Evolutionary conservation across 2,113 vertebrate genomes (phyloP), one percentile per base, ranked within the genome.

Genomic region (Ptilorrhoa leucosticta): DNA sequence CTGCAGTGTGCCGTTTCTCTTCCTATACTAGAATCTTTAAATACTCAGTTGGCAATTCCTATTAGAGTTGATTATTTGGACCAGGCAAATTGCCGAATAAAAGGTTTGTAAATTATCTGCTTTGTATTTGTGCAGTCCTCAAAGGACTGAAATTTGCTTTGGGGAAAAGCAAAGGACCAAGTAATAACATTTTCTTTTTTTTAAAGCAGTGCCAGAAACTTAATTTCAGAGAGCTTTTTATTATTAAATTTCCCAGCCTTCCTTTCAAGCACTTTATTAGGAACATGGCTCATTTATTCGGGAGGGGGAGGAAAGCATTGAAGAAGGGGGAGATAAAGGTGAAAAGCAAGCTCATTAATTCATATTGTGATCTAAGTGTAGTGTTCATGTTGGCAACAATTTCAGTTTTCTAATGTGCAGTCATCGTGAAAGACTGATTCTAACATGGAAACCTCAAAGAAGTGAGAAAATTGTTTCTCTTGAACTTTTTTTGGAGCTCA

Each of bases 131-230:
- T 73, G 81, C 16, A 26, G 56, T 89, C 75, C 77, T 97, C 93
- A 96, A 95, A 96, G 85, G 94, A 91, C 65, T 97, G 73, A 93
- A 96, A 94, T 96, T 93, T 95, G 64, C 91, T 91, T 44, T 93
- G 84, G 86, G 91, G 76, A 89, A 96, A 97, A 97, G 87, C 68
- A 83, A 95, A 82, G 70, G 81, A 83, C 73, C 45, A 94, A 96
- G 80, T 77, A 95, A 94, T 94, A 92, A 72, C 71, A 48, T 92
- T 97, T 93, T 71, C 57, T 84, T 78, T 78, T 92, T 86, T 93
- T 86, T 81, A 89, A 96, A 96, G 39, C 60, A 65, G 60, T 95
- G 61, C 66, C 83, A 83, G 86, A 88, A 95, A 96, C 92, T 92
- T 97, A 94, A 97, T 96, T 97, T 96, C 87, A 92, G 76, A 90